Conservation (phyloP, 2,888 invertebrate species). For the Luperina nickerlii region DNA sequence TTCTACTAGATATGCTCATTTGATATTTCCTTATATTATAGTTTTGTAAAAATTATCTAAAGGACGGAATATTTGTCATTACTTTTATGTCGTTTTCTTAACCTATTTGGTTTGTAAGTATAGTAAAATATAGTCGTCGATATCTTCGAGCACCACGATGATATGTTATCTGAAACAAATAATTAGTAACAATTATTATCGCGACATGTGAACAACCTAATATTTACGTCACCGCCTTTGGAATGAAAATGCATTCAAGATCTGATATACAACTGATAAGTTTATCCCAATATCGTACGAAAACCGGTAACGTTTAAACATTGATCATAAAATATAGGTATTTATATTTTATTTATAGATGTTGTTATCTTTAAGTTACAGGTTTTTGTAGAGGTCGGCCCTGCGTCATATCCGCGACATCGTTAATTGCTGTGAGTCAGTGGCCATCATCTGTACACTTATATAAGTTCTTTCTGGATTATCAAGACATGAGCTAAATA, state of each 20-base stretch:
- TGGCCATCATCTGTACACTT: slow-evolving; percentile 55
- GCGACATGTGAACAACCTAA: slow-evolving; percentile 26
- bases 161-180: slow-evolving; percentile 84
- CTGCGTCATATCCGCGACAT: slow-evolving; percentile 72
- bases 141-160: slow-evolving; percentile 74
- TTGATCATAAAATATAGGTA: slow-evolving; percentile 24
- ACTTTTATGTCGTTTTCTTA: slow-evolving; percentile 74
- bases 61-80: slow-evolving; percentile 78
- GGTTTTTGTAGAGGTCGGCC: slow-evolving; percentile 48
- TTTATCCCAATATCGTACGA: slow-evolving; percentile 8
- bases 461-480: slow-evolving; percentile 49
- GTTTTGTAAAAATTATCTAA: slow-evolving; percentile 78
- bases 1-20: slow-evolving; percentile 80
- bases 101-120: slow-evolving; percentile 74
- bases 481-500: slow-evolving; percentile 37
- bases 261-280: slow-evolving; percentile 9
- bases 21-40: slow-evolving; percentile 73
- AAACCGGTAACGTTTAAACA: neutral
- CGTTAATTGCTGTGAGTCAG: slow-evolving; percentile 71
- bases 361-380: slow-evolving; percentile 31
- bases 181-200: slow-evolving; percentile 56
- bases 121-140: slow-evolving; percentile 71
- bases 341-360: slow-evolving; percentile 28
- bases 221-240: neutral
- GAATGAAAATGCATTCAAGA: slow-evolving; percentile 32